Evolutionary conservation across 2,113 vertebrate species (phyloP).

Genomic region (Ariopsis seemanni): DNA sequence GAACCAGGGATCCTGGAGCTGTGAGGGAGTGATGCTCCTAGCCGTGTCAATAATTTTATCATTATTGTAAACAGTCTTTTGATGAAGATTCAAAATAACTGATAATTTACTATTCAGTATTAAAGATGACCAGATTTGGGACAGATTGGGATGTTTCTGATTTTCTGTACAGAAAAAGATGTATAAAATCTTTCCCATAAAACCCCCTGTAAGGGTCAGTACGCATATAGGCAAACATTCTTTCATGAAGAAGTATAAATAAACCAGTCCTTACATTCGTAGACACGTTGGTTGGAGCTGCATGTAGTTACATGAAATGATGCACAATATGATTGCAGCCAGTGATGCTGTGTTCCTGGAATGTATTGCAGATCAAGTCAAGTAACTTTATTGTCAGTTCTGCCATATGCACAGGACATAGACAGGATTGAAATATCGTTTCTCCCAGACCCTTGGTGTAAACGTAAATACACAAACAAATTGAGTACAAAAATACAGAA

Average conservation of each 20-base stretch:
- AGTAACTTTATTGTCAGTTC: no score
- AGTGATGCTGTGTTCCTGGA: not conserved
- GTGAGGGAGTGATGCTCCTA: not conserved
- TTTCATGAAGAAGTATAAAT: not conserved
- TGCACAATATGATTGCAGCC: not conserved
- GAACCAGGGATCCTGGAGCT: not conserved
- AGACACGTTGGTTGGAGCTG: not conserved
- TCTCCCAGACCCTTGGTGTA: no score
- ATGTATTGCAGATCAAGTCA: not conserved
- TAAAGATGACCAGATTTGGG: no score
- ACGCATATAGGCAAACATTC: not conserved
- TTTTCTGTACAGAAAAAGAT: not conserved
- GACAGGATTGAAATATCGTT: no score
- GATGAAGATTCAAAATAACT: not conserved
- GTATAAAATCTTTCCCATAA: not conserved
- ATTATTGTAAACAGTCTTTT: not conserved
- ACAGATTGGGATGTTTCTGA: not conserved
- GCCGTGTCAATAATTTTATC: not conserved
- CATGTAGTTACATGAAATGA: not conserved
- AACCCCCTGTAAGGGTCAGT: not conserved
- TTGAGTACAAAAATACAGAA: no score
- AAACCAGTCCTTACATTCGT: not conserved
- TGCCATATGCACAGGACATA: no score
- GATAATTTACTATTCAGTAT: not conserved
- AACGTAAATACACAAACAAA: no score